Percentiles rank a stretch among this genome's conserved stretches.
These are phyloP conservation scores for Pterostichus niger DNA, from an alignment of 2,888 invertebrate genomes.

Conservation along the genomic window DNA sequence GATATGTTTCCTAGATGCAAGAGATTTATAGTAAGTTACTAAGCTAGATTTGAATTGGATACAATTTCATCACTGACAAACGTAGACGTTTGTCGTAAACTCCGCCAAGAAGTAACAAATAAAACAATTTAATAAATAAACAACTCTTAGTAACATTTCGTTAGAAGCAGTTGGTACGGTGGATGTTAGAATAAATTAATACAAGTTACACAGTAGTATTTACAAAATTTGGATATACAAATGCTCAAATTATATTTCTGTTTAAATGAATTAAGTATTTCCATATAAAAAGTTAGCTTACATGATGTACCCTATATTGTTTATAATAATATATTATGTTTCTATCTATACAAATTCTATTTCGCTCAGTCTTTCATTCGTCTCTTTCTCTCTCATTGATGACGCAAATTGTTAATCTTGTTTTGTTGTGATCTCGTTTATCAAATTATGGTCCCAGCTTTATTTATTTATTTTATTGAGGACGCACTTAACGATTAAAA, in stretches of 20 bases:
- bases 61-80: constrained; percentile 41
- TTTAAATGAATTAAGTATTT: constrained; percentile 64
- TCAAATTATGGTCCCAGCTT: constrained; percentile 59
- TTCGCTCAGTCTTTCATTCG: constrained; percentile 31
- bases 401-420: constrained; percentile 43
- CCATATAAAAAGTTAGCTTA: constrained; percentile 64
- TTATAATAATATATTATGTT: constrained; percentile 62
- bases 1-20: constrained; percentile 56
- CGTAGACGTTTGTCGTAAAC: constrained; percentile 11
- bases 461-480: constrained; percentile 49
- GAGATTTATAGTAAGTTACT: constrained; percentile 32
- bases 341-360: constrained; percentile 61
- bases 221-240: constrained; percentile 55
- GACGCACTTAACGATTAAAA: constrained; percentile 44
- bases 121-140: constrained; percentile 53
- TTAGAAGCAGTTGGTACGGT: constrained; percentile 43
- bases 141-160: constrained; percentile 35
- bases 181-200: constrained; percentile 56
- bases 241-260: constrained; percentile 51
- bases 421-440: constrained; percentile 52
- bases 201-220: constrained; percentile 45
- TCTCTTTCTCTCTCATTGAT: constrained; percentile 49
- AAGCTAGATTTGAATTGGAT: constrained; percentile 26
- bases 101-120: constrained; percentile 40
- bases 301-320: constrained; percentile 52